These are phyloP conservation scores for Gastrophysa polygoni DNA, from an alignment of 2,888 invertebrate genomes.

Conservation along the genomic window DNA sequence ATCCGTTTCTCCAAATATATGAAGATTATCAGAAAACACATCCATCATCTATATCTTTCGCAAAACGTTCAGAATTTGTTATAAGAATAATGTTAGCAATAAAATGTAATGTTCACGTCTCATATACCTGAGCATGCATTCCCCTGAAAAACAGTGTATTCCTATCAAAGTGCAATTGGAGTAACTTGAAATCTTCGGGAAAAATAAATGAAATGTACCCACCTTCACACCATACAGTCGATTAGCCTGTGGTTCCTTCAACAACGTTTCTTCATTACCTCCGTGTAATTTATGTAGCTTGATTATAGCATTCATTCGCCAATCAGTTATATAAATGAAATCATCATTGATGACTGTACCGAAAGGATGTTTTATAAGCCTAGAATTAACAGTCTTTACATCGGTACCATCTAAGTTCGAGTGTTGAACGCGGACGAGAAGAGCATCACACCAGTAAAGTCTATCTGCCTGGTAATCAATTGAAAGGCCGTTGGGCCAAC, in stretches of 20 bases:
- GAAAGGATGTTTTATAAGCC: constrained; percentile 87
- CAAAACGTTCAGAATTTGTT: no score
- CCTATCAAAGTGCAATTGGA: no score
- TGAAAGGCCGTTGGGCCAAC: constrained; percentile 97
- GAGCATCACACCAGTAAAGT: constrained; percentile 96
- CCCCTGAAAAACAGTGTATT: no score
- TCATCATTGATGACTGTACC: constrained; percentile 89
- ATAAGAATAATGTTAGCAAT: no score
- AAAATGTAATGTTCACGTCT: no score
- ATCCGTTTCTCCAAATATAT: no score
- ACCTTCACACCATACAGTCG: constrained; percentile 89
- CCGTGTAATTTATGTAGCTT: constrained; percentile 88
- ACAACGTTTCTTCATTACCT: constrained; percentile 83
- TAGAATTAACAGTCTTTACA: constrained; percentile 86
- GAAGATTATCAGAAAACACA: no score
- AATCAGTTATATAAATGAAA: constrained; percentile 96
- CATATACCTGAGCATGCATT: no score
- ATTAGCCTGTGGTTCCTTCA: constrained; percentile 88
- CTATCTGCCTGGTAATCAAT: constrained; percentile 89
- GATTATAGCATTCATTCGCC: constrained; percentile 94
- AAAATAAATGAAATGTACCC: no score
- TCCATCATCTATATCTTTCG: no score
- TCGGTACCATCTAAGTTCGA: constrained; percentile 90
- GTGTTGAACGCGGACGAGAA: constrained; percentile 95
- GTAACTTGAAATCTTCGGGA: no score